These are phyloP conservation scores for Scaptomyza reducta DNA, from an alignment of 2,888 invertebrate genomes.

Conservation along the genomic window DNA sequence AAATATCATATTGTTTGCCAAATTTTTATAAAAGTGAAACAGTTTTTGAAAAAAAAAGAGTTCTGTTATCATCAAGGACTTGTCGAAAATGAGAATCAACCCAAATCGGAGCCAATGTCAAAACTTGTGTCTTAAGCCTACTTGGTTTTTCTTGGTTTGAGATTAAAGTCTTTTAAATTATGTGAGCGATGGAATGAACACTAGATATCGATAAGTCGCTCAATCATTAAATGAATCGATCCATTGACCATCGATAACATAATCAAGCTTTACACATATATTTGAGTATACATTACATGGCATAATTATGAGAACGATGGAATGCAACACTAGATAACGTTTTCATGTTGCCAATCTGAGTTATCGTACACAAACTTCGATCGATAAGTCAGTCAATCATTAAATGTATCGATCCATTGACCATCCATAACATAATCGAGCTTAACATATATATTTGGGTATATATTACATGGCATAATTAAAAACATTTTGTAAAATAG, in stretches of 20 bases:
- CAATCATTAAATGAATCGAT: too few relatives aligned
- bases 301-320: not conserved
- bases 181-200: too few relatives aligned
- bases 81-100: constrained; percentile 6
- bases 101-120: too few relatives aligned
- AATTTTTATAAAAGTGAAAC: constrained; percentile 22
- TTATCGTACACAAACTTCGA: too few relatives aligned
- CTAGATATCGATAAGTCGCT: too few relatives aligned
- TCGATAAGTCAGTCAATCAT: too few relatives aligned
- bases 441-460: too few relatives aligned
- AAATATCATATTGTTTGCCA: not conserved
- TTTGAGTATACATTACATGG: too few relatives aligned
- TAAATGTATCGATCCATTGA: not conserved
- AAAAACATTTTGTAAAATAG: not conserved
- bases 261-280: too few relatives aligned
- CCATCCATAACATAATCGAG: too few relatives aligned
- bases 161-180: not conserved
- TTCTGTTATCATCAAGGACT: constrained; percentile 19
- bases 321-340: not conserved
- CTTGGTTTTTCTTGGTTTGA: not conserved
- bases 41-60: constrained; percentile 10
- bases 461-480: not conserved
- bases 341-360: too few relatives aligned
- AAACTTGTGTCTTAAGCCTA: not conserved
- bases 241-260: too few relatives aligned